Evolutionary conservation across 2,113 vertebrate genomes (phyloP).

Genomic region (Phyllostomus discolor): DNA sequence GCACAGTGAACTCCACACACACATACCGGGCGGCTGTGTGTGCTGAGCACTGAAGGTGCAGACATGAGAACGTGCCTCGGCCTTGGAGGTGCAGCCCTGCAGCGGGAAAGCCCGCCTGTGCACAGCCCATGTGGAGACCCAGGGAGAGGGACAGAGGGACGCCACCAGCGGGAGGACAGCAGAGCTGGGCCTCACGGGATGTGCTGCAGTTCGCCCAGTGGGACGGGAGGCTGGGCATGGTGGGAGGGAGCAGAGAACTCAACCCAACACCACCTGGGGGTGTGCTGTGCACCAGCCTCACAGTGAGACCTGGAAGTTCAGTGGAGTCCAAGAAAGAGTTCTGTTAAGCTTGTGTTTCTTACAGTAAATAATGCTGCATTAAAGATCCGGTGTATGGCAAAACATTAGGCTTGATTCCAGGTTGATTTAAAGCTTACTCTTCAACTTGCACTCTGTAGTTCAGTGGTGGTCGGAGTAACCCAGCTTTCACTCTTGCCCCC

Average conservation of each 20-base stretch:
- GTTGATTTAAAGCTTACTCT: background rate
- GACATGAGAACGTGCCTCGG: background rate
- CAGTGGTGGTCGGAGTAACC: background rate
- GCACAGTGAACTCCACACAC: background rate
- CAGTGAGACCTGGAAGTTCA: background rate
- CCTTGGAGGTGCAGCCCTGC: background rate
- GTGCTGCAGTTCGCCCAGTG: background rate
- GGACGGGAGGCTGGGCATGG: background rate
- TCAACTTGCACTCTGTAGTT: background rate
- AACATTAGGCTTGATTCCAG: background rate
- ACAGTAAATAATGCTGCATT: background rate
- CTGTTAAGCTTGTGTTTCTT: background rate
- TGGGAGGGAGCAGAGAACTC: background rate
- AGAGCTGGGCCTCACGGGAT: background rate
- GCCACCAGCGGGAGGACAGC: background rate
- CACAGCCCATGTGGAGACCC: background rate
- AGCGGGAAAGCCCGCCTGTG: background rate
- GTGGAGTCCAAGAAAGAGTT: background rate
- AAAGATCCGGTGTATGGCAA: background rate
- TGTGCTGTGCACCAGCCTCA: background rate
- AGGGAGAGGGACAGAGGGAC: background rate
- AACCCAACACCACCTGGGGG: background rate
- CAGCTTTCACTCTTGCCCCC: background rate
- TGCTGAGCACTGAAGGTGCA: background rate
- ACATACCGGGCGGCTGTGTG: background rate